Evolutionary conservation across 1,140 invertebrate genomes (phyloP), one percentile per base, ranked within the genome.

Genomic region (Ceratosolen fusciceps): DNA sequence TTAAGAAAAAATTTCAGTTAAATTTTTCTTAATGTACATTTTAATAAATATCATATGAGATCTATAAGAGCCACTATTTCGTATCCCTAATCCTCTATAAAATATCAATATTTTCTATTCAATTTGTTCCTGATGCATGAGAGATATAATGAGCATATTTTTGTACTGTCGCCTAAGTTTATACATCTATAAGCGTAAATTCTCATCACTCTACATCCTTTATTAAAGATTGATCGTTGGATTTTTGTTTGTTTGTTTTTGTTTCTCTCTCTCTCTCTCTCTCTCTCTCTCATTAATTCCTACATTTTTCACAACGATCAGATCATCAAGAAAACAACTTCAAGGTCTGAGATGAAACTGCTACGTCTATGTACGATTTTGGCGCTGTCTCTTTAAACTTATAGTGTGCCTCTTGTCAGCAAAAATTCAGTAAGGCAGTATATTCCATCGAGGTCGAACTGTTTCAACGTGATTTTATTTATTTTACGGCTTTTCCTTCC

Each of bases 361-460:
- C 47, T 37, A 62, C 31, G 71, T 29, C 54, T 67, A 49, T 4
- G 47, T 79, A 72, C 7, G 19, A 73, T 54, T 54, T 54, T 29
- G 34, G 62, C 29, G 14, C 14, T 52, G 49, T 52, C 39, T 19
- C 21, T 43, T 73, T 52, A 62, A 31, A 78, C 26, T 70, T 54
- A 65, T 26, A 52, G 24, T 67, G 54, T 43, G 37, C 70, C 47
- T 54, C 39, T 73, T 73, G 16, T n/a, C 21, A 77, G 31, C 54
- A 39, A 78, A 29, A 39, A 65, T 73, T 54, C 47, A 10, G 9
- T 73, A 73, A 65, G 58, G 70, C 70, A 79, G 58, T 39, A n/a
- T n/a, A 49, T 78, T 37, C 10, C 62, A 65, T 76, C 37, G 47
- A 76, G 21, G 74, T 76, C 12, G 26, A 65, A 37, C 29, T 73